Evolutionary conservation across 1,140 invertebrate genomes (phyloP), one percentile per base, ranked within the genome.

Genomic region (Drosophila seguyi): DNA sequence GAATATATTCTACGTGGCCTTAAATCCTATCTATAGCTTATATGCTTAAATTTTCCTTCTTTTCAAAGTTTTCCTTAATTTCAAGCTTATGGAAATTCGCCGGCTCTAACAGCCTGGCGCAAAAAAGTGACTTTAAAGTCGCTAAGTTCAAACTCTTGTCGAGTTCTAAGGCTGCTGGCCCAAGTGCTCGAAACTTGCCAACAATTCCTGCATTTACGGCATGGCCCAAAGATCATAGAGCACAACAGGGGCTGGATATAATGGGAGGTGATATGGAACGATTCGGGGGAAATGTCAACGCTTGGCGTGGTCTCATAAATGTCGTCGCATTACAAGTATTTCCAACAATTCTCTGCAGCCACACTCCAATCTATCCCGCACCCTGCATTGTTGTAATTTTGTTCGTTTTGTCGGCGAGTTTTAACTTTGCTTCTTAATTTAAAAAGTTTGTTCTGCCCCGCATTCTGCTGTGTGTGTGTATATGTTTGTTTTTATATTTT

Each of bases 391-490:
- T 63, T 76, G 16, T 22, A 31, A 38, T 61, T 61, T 36, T 62
- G n/a, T n/a, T 68, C 39, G n/a, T 72, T 82, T 87, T 75, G 74
- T 66, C 71, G 66, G 45, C 66, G 76, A 84, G 85, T 87, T 87
- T 86, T 87, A 87, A 88, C 80, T 87, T 87, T 87, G 85, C 80
- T 88, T 79, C 84, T 87, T 87, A 87, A 87, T 87, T 87, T 87
- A 88, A 87, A 87, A 87, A 87, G 80, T 87, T 87, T 85, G 79
- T 67, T 77, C 44, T 63, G 58, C 36, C 66, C 29, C 69, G 69
- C 42, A 48, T 58, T 72, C 25, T 29, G 13, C 20, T 25, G n/a
- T 45, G 11, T 27, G 13, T 25, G 10, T 50, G 45, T 41, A 18
- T 63, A 18, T 55, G 20, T n/a, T 57, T 27, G 50, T 48, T 73